Evolutionary conservation across 2,113 vertebrate species (phyloP).

Genomic region (Zosterops borbonicus): DNA sequence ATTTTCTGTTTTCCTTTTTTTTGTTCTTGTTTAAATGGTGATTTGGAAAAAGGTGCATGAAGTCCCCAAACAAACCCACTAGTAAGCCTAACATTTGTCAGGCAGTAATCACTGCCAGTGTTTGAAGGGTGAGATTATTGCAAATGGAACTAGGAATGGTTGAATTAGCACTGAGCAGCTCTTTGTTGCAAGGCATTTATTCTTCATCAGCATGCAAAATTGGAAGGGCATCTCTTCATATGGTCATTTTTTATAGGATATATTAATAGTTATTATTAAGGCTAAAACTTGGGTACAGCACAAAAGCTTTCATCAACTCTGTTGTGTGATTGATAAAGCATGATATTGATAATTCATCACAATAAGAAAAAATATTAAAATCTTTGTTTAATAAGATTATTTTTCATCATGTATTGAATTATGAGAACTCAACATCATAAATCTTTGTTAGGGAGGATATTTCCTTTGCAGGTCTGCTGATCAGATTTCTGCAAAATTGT

Average conservation of each 20-base stretch:
- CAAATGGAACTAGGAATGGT: neutral
- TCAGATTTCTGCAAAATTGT: neutral
- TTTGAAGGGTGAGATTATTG: neutral
- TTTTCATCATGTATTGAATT: neutral
- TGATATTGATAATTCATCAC: conserved; percentile 5
- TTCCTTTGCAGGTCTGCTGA: neutral
- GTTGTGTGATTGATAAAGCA: neutral
- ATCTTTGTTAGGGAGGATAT: neutral
- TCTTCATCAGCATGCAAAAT: neutral
- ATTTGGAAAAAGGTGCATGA: neutral
- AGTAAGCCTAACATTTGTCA: neutral
- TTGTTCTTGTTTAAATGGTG: neutral
- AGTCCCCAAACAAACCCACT: neutral
- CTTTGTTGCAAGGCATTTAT: neutral
- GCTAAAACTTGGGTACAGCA: neutral
- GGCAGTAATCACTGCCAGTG: neutral
- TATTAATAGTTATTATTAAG: neutral
- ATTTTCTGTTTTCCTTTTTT: neutral
- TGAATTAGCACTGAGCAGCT: neutral
- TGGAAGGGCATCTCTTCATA: neutral
- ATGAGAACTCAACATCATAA: neutral
- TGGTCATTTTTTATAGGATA: neutral
- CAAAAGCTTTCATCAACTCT: neutral
- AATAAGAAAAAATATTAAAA: conserved; percentile 9
- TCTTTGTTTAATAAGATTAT: neutral